Base-by-base conservation (phyloP, 2,797 vertebrate genomes). In the Falco concolor region DNA sequence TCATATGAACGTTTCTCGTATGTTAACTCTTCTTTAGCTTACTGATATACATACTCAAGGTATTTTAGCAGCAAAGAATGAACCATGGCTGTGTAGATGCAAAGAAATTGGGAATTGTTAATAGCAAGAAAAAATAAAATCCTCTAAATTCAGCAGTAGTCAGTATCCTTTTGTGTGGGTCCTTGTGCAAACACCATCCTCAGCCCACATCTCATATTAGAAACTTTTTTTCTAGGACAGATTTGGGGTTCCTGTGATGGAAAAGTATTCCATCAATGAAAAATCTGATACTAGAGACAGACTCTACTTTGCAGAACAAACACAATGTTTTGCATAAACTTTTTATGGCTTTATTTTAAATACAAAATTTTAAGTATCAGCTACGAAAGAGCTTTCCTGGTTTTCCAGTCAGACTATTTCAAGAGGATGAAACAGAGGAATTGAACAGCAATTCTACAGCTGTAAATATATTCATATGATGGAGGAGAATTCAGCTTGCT, bases 31-130 rank as follows among this genome's bases (percentile, higher is more conserved):
- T 53, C 36, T 76, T 77, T 67, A 63, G 3, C 28, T 80, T 54
- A 23, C 22, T 38, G 28, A 17, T 70, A 36, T 15, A 20, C 4
- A 23, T 72, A 18, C 59, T 67, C 7, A 38, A 73, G 36, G 27
- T 84, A 63, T 45, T 87, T 84, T 44, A 40, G 34, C 30, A 88
- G 69, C n/a, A 69, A 52, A 59, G 22, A 17, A 49, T 72, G 14
- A 54, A 12, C 53, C 13, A 34, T 47, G 0, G 0, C 32, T n/a
- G 10, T 30, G 15, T 50, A 78, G 42, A 25, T 68, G 18, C 30
- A 24, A 86, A 78, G 40, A 85, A 70, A 89, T 16, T 4, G 54
- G 27, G 9, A 80, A 68, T 12, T 74, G 13, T 44, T 67, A 83
- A 52, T 4, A 56, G 32, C 7, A 75, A 79, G 42, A 5, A 64